Evolutionary conservation across 2,797 vertebrate genomes (phyloP), one percentile per base, ranked within the genome.

Genomic region (Fistularia tabacaria): DNA sequence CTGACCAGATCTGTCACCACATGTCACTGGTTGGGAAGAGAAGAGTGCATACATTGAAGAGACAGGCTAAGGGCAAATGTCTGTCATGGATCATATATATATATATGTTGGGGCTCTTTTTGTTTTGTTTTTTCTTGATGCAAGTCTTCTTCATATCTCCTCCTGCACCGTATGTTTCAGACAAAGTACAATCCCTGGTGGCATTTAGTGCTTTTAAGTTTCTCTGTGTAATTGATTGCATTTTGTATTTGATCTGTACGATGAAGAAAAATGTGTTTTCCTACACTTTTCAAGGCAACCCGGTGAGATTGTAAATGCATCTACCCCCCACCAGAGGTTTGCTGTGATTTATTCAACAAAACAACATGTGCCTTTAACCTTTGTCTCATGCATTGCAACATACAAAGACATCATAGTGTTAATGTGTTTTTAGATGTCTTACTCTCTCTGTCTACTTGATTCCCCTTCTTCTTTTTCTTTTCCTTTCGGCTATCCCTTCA

Each of bases 161-260:
- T 36, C 0, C 46, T 49, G 44, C 7, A 10, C 56, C n/a, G n/a
- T n/a, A n/a, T 61, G 63, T 69, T 64, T 81, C 71, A 62, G 25
- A 25, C 25, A 66, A 62, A 64, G 66, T 66, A 57, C 65, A 59
- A 71, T 66, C 77, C 76, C 64, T n/a, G 58, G 61, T 83, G 82
- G 66, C 76, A 85, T 88, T 87, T 84, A 59, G 65, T 37, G 58
- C 76, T 84, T 86, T 79, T 74, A 74, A 79, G 74, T 77, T 77
- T 76, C 47, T 64, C 57, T 64, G 54, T 79, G 73, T 81, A 86
- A 87, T 83, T 87, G 81, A 87, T 88, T 77, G 70, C 57, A 38
- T 64, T 59, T n/a, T 54, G 51, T 71, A 71, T 81, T 83, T 87
- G 85, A 85, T 87, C 75, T 80, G 61, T 62, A 55, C 62, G 36